Conservation (phyloP, 2,113 vertebrate species). For the Morone saxatilis region DNA sequence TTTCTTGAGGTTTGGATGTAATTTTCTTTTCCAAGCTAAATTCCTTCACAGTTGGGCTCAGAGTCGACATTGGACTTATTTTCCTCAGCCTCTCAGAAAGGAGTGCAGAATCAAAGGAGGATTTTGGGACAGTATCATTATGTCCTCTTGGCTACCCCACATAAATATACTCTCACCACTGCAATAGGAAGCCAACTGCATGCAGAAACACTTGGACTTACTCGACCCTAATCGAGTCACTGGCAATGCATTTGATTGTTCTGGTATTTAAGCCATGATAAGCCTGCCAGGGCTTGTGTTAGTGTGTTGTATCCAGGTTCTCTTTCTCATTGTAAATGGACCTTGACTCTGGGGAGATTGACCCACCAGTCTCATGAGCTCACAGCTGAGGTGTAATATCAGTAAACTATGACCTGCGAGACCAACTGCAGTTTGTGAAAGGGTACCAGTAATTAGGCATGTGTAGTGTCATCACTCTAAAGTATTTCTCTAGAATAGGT, state of each 20-base stretch:
- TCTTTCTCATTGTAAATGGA: conserved; percentile 24
- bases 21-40: conserved; percentile 57
- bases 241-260: conserved; percentile 59
- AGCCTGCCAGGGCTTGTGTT: conserved; percentile 35
- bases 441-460: not conserved
- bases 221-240: conserved; percentile 51
- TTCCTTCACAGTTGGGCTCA: conserved; percentile 20
- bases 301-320: conserved; percentile 29
- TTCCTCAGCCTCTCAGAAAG: conserved; percentile 24
- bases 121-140: conserved; percentile 44
- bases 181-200: conserved; percentile 26
- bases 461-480: not conserved
- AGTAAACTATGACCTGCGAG: not conserved
- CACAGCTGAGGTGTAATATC: conserved; percentile 6
- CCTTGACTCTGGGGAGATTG: not conserved
- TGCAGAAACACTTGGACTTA: conserved; percentile 43
- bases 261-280: conserved; percentile 46
- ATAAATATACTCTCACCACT: conserved; percentile 44
- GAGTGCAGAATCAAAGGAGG: conserved; percentile 32
- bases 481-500: conserved; percentile 20
- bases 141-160: conserved; percentile 34
- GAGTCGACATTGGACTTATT: conserved; percentile 7
- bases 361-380: conserved; percentile 21
- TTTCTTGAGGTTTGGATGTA: conserved; percentile 34
- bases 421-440: conserved; percentile 11